Evolutionary conservation across 1,140 invertebrate species (phyloP), one percentile per base, ranked within the genome.

Genomic region (Cotesia chilonis): DNA sequence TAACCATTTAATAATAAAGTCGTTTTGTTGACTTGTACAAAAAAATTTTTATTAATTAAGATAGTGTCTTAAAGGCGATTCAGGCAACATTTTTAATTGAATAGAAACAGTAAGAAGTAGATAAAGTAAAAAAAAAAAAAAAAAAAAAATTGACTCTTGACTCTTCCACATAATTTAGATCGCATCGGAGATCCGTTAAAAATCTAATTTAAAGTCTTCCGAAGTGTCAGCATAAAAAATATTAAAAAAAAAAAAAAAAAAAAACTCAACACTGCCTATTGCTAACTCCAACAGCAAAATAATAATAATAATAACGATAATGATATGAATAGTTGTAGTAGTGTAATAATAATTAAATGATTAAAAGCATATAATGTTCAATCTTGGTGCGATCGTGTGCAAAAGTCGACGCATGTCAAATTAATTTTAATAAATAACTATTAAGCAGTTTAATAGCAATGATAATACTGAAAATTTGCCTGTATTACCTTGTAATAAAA

Each of bases 401-500:
- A 47, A 7, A 47, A 47, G 41, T 47, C 41, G 41, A 47, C 41
- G 52, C 47, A 7, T 12, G 59, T 51, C 20, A 51, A 60, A 70
- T 28, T 28, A 20, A 51, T 70, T 12, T 52, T 5, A 71, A 71
- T 67, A 54, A 71, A 10, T 10, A 65, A 65, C 28, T 63, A 63
- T 63, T 28, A 12, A 63, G n/a, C 12, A 28, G 37, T 63, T 28
- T 28, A 36, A 59, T 59, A 59, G 36, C 5, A 59, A 20, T 20
- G 17, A 59, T 28, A 59, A 59, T 20, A 10, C 20, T 9, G 9
- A 59, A 17, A 59, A 78, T 77, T 77, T 75, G 77, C 74, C 74
- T 75, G 77, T 76, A 70, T 78, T 75, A 67, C 72, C 71, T 78
- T 75, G 75, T 41, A 59, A 67, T 72, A 47, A 47, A 47, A 47